These are phyloP conservation scores for Phymatocera aterrima DNA, from an alignment of 2,888 invertebrate species.

Conservation along the genomic window DNA sequence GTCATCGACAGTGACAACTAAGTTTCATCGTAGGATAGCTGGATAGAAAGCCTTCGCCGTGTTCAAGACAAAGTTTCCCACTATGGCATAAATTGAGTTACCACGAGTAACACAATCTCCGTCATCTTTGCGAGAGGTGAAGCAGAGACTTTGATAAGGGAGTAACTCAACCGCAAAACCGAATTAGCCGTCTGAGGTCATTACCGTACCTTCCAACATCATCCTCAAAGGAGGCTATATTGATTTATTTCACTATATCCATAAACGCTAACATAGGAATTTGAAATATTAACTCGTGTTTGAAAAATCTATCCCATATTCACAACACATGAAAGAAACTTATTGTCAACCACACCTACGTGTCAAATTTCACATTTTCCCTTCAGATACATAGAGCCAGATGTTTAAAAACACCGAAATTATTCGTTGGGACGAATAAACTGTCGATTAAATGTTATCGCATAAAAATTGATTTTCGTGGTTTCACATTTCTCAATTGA, in stretches of 20 bases:
- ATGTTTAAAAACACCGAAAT: no score
- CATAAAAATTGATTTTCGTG: no score
- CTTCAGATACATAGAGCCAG: no score
- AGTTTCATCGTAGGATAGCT: not conserved
- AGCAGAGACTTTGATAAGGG: not conserved
- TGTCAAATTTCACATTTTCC: no score
- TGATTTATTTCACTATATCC: not conserved
- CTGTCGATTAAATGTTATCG: no score
- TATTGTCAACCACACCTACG: no score
- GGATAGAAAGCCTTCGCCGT: slow-evolving; percentile 33
- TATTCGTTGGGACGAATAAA: no score
- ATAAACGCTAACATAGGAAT: not conserved
- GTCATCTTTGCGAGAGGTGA: slow-evolving; percentile 1
- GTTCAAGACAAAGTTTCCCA: slow-evolving; percentile 38
- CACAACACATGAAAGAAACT: no score
- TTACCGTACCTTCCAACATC: not conserved
- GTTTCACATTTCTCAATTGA: no score
- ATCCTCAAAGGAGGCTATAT: not conserved
- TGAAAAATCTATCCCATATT: no score
- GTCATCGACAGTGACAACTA: not conserved
- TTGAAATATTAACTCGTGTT: not conserved
- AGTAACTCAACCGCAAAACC: not conserved
- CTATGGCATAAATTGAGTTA: slow-evolving; percentile 21
- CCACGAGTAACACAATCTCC: not conserved
- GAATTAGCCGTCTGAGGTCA: not conserved